Conservation (phyloP, 2,888 invertebrate species). For the Eutolmus rufibarbis region DNA sequence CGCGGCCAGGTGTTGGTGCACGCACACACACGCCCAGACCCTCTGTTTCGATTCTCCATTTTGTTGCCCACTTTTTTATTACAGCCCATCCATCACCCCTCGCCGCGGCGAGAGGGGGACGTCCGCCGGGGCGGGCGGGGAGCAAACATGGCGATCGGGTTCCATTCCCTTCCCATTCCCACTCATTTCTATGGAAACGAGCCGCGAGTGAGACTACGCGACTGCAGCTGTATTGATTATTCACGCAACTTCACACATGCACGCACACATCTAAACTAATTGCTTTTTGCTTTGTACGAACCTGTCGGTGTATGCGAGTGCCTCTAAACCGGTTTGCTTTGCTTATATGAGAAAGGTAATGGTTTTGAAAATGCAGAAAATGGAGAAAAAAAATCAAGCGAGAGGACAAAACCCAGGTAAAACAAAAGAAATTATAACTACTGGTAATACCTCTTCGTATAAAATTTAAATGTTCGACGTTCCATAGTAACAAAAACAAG, state of each 20-base stretch:
- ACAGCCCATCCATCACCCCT: not conserved
- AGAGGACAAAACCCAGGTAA: conserved; percentile 42
- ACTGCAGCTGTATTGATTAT: conserved; percentile 39
- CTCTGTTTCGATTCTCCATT: not conserved
- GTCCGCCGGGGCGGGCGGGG: not conserved
- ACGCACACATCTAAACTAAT: conserved; percentile 35
- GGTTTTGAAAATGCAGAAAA: conserved; percentile 24
- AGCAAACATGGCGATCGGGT: conserved; percentile 41
- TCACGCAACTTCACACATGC: conserved; percentile 1
- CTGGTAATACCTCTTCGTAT: conserved; percentile 79
- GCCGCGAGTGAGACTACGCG: not conserved
- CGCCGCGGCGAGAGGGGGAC: not conserved
- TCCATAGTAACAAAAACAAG: conserved; percentile 68
- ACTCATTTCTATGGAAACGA: conserved; percentile 44
- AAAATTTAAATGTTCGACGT: conserved; percentile 81
- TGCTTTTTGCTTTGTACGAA: conserved; percentile 39
- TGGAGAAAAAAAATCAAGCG: conserved; percentile 43
- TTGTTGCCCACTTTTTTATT: conserved; percentile 6
- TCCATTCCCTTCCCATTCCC: conserved; percentile 17
- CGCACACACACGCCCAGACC: not conserved
- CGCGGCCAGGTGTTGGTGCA: not conserved
- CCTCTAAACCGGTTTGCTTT: conserved; percentile 38
- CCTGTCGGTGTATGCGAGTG: conserved; percentile 18
- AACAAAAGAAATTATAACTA: conserved; percentile 66
- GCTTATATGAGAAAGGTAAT: conserved; percentile 21